phyloP scores from a whole-genome alignment of 2,888 invertebrate genomes.

The Amphiduros pacificus region DNA sequence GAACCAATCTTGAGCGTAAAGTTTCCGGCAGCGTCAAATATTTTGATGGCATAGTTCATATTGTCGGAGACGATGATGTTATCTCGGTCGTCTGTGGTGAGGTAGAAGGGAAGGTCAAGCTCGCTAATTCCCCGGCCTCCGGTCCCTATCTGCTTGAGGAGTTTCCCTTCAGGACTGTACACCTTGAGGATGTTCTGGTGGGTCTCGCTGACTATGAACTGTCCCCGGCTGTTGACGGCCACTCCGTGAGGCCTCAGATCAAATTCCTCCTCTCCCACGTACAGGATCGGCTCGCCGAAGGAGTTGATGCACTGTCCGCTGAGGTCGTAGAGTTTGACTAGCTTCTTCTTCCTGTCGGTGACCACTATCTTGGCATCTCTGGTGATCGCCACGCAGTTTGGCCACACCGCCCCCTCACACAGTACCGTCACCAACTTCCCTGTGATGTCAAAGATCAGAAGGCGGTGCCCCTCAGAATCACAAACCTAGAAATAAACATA shows the following conservation, averaged over 20 bases:
- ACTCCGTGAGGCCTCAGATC: conserved; percentile 44
- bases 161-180: conserved; percentile 32
- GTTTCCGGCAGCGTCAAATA: conserved; percentile 3
- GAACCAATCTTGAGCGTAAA: conserved; percentile 24
- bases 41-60: conserved; percentile 17
- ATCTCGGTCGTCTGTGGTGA: conserved; percentile 5
- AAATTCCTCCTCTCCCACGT: conserved; percentile 32
- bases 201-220: conserved; percentile 46
- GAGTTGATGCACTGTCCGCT: conserved; percentile 12
- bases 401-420: conserved; percentile 22
- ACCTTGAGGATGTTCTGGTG: conserved; percentile 47
- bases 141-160: conserved; percentile 15
- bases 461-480: conserved; percentile 25
- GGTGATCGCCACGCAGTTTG: conserved; percentile 23
- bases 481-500: no score
- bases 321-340: conserved; percentile 24
- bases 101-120: conserved; percentile 14
- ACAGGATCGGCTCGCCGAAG: conserved; percentile 11
- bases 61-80: conserved; percentile 20
- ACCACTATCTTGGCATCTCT: conserved; percentile 21
- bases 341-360: conserved; percentile 23
- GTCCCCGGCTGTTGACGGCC: conserved; percentile 38
- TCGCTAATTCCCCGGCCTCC: background rate
- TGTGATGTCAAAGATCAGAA: conserved; percentile 18
- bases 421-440: conserved; percentile 7